Conservation (phyloP, 2,797 vertebrate species). For the Myotis pilosus region DNA sequence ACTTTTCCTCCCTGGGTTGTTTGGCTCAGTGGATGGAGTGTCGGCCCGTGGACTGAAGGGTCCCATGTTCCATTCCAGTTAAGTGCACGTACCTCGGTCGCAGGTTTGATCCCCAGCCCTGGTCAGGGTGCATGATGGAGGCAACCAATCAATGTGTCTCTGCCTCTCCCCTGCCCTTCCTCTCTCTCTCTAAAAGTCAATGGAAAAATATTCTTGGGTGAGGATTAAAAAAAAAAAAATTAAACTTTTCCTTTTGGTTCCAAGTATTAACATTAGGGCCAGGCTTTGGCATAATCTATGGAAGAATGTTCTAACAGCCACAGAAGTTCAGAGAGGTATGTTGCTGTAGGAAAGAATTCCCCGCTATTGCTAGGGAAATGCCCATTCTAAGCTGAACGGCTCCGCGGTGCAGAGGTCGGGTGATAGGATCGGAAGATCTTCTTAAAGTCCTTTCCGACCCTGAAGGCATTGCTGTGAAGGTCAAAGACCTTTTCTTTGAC, state of each 20-base stretch:
- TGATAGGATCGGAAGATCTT: neutral
- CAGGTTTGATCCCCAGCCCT: no score
- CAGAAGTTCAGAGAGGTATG: neutral
- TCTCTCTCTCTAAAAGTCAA: no score
- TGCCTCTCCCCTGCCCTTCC: no score
- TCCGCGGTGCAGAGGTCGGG: neutral
- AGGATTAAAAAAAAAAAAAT: neutral
- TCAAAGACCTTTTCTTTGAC: neutral
- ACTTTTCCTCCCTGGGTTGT: neutral
- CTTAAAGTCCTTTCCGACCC: neutral
- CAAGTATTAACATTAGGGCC: constrained; percentile 13
- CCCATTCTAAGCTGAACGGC: neutral
- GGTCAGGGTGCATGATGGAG: no score
- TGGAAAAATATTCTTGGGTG: no score
- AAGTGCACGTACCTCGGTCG: no score
- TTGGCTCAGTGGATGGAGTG: no score
- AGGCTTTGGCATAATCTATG: constrained; percentile 45
- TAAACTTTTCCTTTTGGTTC: constrained; percentile 7
- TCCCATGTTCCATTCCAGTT: no score
- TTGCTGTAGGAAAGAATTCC: neutral
- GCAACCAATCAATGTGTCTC: no score
- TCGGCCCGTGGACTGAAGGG: no score
- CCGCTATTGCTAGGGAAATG: neutral
- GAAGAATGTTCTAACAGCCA: neutral
- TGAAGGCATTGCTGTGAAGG: neutral